A percentile compares a stretch with the other conserved stretches of the same genome.
Evolutionary conservation across 2,113 vertebrate species (phyloP).

Genomic region (Eulacestoma nigropectus): DNA sequence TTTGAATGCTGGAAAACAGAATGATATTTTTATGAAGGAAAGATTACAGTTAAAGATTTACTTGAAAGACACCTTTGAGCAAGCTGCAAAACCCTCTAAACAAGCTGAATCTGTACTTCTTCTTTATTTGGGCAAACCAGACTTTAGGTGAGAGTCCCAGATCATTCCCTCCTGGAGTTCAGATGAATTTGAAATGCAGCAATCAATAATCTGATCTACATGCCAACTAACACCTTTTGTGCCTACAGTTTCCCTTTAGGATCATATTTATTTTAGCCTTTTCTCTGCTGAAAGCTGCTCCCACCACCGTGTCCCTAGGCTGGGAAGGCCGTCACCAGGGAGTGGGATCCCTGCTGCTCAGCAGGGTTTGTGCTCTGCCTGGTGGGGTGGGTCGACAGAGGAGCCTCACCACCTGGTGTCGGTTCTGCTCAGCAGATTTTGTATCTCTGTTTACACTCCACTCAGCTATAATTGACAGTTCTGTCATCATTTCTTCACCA

Average conservation of each 20-base stretch:
- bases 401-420: background rate
- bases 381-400: background rate
- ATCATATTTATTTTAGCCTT: background rate
- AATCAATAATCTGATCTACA: background rate
- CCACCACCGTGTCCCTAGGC: background rate
- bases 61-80: background rate
- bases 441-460: conserved; percentile 60
- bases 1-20: background rate
- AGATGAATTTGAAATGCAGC: background rate
- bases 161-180: background rate
- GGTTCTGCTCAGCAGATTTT: conserved; percentile 56
- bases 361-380: background rate
- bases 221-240: background rate
- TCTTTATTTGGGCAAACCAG: background rate
- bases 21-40: background rate
- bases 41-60: background rate
- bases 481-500: conserved; percentile 66
- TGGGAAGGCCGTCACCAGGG: background rate
- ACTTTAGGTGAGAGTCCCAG: background rate
- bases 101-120: background rate
- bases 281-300: background rate
- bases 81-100: background rate
- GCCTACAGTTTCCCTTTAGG: background rate
- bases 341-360: background rate
- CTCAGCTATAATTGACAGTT: conserved; percentile 64